Conservation (phyloP, 1,140 invertebrate species). For the Aphelinus certus region DNA sequence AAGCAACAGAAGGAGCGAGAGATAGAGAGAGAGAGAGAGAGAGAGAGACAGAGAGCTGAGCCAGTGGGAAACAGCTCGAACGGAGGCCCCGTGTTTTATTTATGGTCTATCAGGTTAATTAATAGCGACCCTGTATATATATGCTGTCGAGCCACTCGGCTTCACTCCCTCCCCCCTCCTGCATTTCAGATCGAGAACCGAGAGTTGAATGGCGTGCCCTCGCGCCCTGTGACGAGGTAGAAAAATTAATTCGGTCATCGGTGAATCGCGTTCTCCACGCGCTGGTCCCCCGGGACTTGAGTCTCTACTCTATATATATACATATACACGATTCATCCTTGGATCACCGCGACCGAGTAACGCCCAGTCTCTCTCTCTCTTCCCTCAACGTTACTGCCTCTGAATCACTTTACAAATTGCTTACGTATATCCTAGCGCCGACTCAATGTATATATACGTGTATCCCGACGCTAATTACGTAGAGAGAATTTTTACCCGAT, state of each 20-base stretch:
- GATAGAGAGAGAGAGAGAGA: no score
- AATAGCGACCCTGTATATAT: conserved; percentile 51
- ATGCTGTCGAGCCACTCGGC: no score
- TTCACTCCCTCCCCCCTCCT: conserved; percentile 1
- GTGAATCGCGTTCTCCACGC: conserved; percentile 48
- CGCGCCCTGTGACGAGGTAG: conserved; percentile 41
- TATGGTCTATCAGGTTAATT: conserved; percentile 64
- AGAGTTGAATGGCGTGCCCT: conserved; percentile 37
- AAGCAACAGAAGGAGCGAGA: conserved; percentile 26
- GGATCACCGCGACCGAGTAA: conserved; percentile 31
- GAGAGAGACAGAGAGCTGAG: no score
- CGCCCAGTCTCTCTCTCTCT: conserved; percentile 18
- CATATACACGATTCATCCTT: conserved; percentile 30
- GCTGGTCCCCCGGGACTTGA: conserved; percentile 40
- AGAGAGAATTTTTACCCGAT: conserved; percentile 16
- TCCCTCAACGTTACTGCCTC: not conserved
- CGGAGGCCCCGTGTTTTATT: conserved; percentile 47
- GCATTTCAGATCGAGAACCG: conserved; percentile 20
- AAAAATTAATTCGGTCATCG: conserved; percentile 59
- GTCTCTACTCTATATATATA: conserved; percentile 4
- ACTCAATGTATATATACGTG: conserved; percentile 2
- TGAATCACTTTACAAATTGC: conserved; percentile 41
- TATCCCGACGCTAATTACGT: conserved; percentile 22
- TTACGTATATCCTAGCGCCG: not conserved
- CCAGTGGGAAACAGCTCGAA: conserved; percentile 27